Conservation (phyloP, 2,888 invertebrate species). For the Schrankia costaestrigalis region DNA sequence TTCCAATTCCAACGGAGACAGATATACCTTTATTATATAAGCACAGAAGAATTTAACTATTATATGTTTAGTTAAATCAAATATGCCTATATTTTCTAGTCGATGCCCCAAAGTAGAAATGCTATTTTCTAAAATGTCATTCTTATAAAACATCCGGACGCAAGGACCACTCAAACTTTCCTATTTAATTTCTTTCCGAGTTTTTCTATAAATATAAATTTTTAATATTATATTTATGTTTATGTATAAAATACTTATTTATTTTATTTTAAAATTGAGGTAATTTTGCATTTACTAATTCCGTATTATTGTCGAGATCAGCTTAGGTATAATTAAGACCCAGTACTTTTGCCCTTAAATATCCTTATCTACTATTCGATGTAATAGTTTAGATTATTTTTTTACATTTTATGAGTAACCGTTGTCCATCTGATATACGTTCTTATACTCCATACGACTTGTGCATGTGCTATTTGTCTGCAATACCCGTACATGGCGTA, state of each 20-base stretch:
- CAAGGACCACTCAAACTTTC: conserved; percentile 91
- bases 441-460: conserved; percentile 45
- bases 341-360: conserved; percentile 57
- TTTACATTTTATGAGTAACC: conserved; percentile 60
- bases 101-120: conserved; percentile 27
- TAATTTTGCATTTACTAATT: conserved; percentile 53
- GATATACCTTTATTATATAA: conserved; percentile 19
- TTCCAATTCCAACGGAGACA: conserved; percentile 54
- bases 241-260: conserved; percentile 44
- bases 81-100: conserved; percentile 19
- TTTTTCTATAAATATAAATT: conserved; percentile 43
- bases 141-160: conserved; percentile 62
- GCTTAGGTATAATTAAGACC: conserved; percentile 58
- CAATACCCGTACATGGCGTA: conserved; percentile 36
- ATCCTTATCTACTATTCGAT: conserved; percentile 67
- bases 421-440: conserved; percentile 62
- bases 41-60: conserved; percentile 17
- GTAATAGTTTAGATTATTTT: conserved; percentile 68
- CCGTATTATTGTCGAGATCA: conserved; percentile 50
- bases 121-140: conserved; percentile 28
- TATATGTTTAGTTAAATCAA: conserved; percentile 10
- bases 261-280: conserved; percentile 46
- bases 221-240: conserved; percentile 41
- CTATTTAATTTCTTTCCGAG: conserved; percentile 65
- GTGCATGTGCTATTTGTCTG: conserved; percentile 73